Evolutionary conservation across 2,888 invertebrate species (phyloP).

Genomic region (Cephus pygmeus): DNA sequence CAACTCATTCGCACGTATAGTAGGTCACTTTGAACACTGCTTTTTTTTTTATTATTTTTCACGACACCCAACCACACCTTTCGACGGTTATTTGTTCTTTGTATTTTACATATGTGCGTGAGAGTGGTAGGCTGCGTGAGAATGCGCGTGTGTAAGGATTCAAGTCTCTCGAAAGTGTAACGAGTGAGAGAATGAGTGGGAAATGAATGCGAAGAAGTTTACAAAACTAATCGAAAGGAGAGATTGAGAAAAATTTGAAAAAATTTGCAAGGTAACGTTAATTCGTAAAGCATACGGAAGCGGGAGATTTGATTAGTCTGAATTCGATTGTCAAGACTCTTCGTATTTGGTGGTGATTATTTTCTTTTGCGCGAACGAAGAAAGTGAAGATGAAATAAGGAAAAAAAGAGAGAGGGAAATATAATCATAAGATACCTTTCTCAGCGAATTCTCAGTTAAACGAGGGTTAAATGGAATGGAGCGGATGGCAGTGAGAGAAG

Average conservation of each 20-base stretch:
- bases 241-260: background rate
- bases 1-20: constrained; percentile 30
- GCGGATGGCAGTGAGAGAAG: background rate
- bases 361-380: background rate
- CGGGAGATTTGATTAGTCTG: background rate
- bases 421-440: background rate
- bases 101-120: background rate
- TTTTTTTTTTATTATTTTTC: constrained; percentile 18
- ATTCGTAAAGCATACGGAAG: background rate
- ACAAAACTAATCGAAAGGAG: background rate
- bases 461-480: background rate
- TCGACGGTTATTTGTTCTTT: constrained; percentile 22
- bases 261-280: background rate
- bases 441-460: background rate
- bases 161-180: background rate
- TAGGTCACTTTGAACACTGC: constrained; percentile 47
- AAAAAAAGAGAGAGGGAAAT: background rate
- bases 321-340: background rate
- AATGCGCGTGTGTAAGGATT: background rate
- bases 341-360: background rate
- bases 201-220: background rate
- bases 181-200: background rate
- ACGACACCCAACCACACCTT: constrained; percentile 38
- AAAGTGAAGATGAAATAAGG: background rate
- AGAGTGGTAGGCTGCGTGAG: background rate